Evolutionary conservation across 2,888 invertebrate species (phyloP), one percentile per base, ranked within the genome.

Genomic region (Isoperla grammatica): DNA sequence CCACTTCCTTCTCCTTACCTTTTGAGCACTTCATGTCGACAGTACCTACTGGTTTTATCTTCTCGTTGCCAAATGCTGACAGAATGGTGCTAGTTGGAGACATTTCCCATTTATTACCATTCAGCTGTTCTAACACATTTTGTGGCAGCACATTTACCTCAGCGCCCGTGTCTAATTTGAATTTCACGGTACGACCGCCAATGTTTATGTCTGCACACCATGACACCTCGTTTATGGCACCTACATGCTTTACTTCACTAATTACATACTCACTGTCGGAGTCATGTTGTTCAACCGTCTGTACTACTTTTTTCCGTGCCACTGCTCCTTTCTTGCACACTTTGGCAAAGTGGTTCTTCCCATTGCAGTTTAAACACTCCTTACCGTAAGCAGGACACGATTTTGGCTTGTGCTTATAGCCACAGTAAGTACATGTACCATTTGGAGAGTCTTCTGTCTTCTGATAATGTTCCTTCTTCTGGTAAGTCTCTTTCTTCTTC

Each of bases 131-230:
- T 9, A 46, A 6, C 1, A 46, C 46, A 17, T 46, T 22, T 4
- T 12, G 17, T 6, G 46, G 46, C 46, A 46, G 20, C 22, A 46
- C 22, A 9, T 46, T 46, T 20, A 46, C 46, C 20, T 46, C 46
- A 22, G 46, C 20, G 22, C 49, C 49, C 9, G 49, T 50, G 17
- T 50, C 49, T 13, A 50, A 50, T 15, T 50, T 35, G n/a, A 50
- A 50, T 13, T 35, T 50, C 15, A 29, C 49, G 22, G 22, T 50
- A 22, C 29, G 15, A 11, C 23, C 35, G 15, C 15, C 49, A 11
- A 50, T 23, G 6, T 23, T 23, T 11, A 50, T n/a, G n/a, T 23
- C 29, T 13, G 23, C 29, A 6, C 15, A 50, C 49, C 49, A 50
- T 15, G 49, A 15, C 29, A 29, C 29, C 5, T 29, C 29, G 2